Conservation (phyloP, 2,113 vertebrate genomes). For the Lepus timidus region DNA sequence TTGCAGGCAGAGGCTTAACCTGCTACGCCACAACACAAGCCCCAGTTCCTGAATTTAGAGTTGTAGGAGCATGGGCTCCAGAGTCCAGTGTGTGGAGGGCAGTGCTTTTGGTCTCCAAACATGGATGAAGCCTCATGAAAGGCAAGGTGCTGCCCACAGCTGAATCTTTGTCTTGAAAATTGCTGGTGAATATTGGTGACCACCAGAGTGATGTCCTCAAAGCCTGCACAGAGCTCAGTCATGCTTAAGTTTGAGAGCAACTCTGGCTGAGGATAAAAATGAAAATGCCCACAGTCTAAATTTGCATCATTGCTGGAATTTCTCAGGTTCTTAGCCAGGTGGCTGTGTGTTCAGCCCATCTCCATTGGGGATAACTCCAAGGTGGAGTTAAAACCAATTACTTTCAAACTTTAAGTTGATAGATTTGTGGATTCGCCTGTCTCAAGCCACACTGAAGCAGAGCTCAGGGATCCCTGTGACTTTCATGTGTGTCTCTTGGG, state of each 20-base stretch:
- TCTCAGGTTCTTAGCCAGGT: background rate
- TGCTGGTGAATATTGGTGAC: background rate
- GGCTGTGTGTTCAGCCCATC: background rate
- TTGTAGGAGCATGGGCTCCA: background rate
- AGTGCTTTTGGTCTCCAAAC: background rate
- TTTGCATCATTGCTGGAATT: too few species aligned
- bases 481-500: background rate
- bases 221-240: background rate
- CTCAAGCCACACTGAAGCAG: background rate
- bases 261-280: background rate
- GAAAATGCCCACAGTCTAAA: background rate
- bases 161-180: background rate
- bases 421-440: background rate
- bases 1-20: too few species aligned
- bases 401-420: background rate
- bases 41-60: background rate
- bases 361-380: background rate
- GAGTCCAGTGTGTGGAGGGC: background rate
- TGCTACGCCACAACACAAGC: too few species aligned
- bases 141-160: background rate
- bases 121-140: background rate
- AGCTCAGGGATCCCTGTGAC: accelerated
- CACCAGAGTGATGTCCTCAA: background rate
- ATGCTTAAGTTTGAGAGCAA: background rate
- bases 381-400: background rate